Evolutionary conservation across 2,797 vertebrate species (phyloP).

Genomic region (Paguma larvata): DNA sequence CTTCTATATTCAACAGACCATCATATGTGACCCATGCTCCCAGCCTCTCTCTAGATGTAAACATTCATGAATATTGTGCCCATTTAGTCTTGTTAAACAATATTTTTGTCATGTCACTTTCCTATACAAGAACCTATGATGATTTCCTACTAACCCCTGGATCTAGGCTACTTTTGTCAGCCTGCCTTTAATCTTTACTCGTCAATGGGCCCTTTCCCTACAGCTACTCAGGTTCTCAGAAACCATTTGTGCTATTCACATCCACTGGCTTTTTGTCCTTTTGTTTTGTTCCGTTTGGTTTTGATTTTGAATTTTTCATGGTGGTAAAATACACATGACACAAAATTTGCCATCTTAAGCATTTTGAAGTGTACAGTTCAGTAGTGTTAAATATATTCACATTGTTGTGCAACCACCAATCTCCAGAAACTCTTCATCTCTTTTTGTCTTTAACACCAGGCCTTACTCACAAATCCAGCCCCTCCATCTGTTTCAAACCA

Average conservation of each 20-base stretch:
- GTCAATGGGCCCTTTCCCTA: background rate
- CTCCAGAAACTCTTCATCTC: conserved; percentile 21
- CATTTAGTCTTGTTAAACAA: conserved; percentile 67
- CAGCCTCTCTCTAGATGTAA: background rate
- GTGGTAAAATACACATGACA: background rate
- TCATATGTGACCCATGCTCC: background rate
- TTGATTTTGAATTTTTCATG: background rate
- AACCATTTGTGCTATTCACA: background rate
- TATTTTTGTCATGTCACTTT: conserved; percentile 54
- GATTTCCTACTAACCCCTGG: conserved; percentile 39
- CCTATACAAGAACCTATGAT: background rate
- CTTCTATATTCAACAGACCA: background rate
- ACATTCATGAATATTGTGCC: conserved; percentile 36
- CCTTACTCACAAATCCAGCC: background rate
- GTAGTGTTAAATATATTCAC: conserved; percentile 25
- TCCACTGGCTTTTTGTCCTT: background rate
- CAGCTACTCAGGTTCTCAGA: background rate
- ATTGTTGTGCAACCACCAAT: background rate
- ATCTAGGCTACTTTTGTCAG: conserved; percentile 26
- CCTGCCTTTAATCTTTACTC: conserved; percentile 32
- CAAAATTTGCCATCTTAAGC: background rate
- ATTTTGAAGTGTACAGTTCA: background rate
- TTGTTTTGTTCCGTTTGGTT: background rate
- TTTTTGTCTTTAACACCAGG: conserved; percentile 46
- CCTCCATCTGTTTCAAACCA: background rate